Evolutionary conservation across 2,888 invertebrate genomes (phyloP).

Genomic region (Cephus pygmeus): DNA sequence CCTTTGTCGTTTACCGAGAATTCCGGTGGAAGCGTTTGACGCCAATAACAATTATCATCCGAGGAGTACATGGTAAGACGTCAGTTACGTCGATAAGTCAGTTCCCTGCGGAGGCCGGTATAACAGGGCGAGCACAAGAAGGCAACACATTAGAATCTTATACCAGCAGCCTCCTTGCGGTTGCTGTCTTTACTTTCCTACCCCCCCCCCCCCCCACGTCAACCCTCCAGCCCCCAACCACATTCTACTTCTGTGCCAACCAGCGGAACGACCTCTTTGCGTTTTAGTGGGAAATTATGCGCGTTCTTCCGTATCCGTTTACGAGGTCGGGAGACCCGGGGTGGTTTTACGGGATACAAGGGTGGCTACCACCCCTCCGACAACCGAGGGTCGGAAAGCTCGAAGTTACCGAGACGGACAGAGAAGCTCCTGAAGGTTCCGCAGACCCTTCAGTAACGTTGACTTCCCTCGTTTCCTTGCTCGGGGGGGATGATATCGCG

Average conservation of each 20-base stretch:
- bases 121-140: too few species aligned
- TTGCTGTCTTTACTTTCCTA: not conserved
- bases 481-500: constrained; percentile 26
- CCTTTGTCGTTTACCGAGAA: too few species aligned
- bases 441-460: not conserved
- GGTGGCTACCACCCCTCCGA: too few species aligned
- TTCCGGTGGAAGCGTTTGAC: too few species aligned
- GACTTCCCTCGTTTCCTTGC: not conserved
- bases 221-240: not conserved
- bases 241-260: constrained; percentile 3
- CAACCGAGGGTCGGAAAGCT: too few species aligned
- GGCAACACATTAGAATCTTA: too few species aligned
- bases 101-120: too few species aligned
- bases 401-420: constrained; percentile 15
- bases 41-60: too few species aligned
- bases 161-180: too few species aligned
- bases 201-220: constrained; percentile 2
- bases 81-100: too few species aligned
- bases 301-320: constrained; percentile 57
- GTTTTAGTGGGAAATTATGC: constrained; percentile 61
- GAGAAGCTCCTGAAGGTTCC: constrained; percentile 16
- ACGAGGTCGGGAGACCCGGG: constrained; percentile 43
- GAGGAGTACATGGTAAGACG: too few species aligned
- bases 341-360: too few species aligned
- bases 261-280: constrained; percentile 53